Conservation (phyloP, 2,888 invertebrate genomes). For the Chesias legatella region DNA sequence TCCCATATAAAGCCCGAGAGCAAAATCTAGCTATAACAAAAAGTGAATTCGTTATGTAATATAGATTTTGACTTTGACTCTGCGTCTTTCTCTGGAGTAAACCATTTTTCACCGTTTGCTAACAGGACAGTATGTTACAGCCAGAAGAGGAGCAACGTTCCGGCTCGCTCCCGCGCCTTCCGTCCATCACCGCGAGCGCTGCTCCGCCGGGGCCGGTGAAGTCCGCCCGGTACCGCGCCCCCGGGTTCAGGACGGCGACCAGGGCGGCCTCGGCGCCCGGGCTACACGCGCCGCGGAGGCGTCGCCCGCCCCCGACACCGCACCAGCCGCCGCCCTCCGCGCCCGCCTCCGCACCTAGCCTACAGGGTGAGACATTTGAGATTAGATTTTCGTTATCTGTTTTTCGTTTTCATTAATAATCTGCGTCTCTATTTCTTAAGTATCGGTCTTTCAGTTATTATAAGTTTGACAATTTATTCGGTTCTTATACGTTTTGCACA, state of each 20-base stretch:
- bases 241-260: constrained; percentile 88
- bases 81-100: no score
- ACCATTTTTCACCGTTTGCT: background rate
- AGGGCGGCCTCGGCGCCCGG: constrained; percentile 88
- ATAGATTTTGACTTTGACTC: no score
- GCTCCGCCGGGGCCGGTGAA: constrained; percentile 85
- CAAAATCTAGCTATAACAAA: no score
- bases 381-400: background rate
- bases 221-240: constrained; percentile 92
- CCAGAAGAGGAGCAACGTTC: constrained; percentile 83
- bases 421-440: no score
- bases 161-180: constrained; percentile 89
- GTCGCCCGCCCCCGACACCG: constrained; percentile 67
- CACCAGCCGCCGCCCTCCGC: constrained; percentile 66
- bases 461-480: background rate
- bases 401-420: no score
- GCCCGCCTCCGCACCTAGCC: constrained; percentile 69
- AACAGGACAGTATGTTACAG: constrained; percentile 35
- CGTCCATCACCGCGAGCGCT: constrained; percentile 73
- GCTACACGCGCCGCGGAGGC: constrained; percentile 84
- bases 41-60: no score
- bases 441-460: no score
- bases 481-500: no score
- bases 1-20: no score
- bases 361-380: constrained; percentile 81